Evolutionary conservation across 1,140 invertebrate species (phyloP), one percentile per base, ranked within the genome.

Genomic region (Drosophila lini): DNA sequence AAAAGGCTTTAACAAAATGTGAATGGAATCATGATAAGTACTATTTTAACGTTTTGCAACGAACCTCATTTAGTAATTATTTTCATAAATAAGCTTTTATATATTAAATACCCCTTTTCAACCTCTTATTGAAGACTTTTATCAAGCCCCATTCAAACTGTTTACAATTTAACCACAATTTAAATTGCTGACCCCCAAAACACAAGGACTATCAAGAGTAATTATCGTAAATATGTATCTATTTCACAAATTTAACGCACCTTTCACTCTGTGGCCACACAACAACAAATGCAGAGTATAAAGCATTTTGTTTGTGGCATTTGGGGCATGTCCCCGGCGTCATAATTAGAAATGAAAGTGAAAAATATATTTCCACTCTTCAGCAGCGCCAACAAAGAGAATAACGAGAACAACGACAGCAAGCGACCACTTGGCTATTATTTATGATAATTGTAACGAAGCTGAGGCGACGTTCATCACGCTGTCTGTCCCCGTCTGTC

Each of bases 301-400:
- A 71, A 71, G 38, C 65, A 71, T 64, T 68, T 78, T 86, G 82
- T 86, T 62, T 76, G 64, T 56, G 62, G 48, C 63, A 88, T 88
- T 88, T 88, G 77, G 83, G 77, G 83, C 83, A 53, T 89, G 68
- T 88, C 80, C 64, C 77, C 47, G 65, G 76, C 64, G 77, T 71
- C 84, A 78, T 79, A 88, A 82, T 86, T 88, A 80, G 56, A 86
- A 86, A 74, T 80, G 76, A 88, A 88, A 80, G 80, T 88, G 83
- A 70, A 88, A 82, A 88, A 80, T 73, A 83, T 88, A 83, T 81
- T 70, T 80, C 58, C 79, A 82, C 82, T 81, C 81, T 70, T 45
- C 78, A 65, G 10, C 62, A 63, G 28, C 36, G 31, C 22, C 53
- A 62, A 79, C 74, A 67, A 64, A 58, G 44, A 22, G 61, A 40